Evolutionary conservation across 2,888 invertebrate species (phyloP), one percentile per base, ranked within the genome.

Genomic region (Volucella inflata): DNA sequence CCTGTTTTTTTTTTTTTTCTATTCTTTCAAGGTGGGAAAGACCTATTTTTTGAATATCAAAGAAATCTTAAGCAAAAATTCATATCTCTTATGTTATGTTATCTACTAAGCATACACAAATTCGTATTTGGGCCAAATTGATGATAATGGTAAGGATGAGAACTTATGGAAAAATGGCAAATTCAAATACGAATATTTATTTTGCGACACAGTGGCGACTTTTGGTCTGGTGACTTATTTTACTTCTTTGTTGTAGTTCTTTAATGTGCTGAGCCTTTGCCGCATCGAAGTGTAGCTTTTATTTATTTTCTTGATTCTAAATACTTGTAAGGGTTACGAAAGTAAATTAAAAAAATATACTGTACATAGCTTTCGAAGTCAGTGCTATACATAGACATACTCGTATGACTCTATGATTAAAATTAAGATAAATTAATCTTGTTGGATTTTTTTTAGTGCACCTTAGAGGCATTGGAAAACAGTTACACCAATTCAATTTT

Each of bases 201-300:
- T 57, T 40, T 59, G 62, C 78, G 78, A 78, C 83, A 78, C 78
- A 83, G 48, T 68, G 83, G 83, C 78, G 78, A 57, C 83, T 44
- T 16, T 40, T 68, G 42, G 78, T 83, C 82, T 83, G 50, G 60
- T 68, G 65, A 48, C 21, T 80, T 40, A 30, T 38, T 67, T 72
- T 46, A 38, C 67, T 11, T 51, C 8, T 11, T 50, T 62, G 6
- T 17, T 64, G 11, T 40, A 14, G 16, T 48, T 48, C 8, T 62
- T 62, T 53, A 40, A 48, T 12, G 12, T 16, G 38, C 16, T 36
- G 21, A 59, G 50, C 36, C 10, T 51, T 12, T 77, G 71, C 50
- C 81, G 76, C 81, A 82, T 59, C 30, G 30, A 30, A 30, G 6
- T 30, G 30, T 30, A 30, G 30, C 6, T 4, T 30, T 30, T 30